phyloP scores from a whole-genome alignment of 2,797 vertebrate species.

The Ctenosaura bakeri region DNA sequence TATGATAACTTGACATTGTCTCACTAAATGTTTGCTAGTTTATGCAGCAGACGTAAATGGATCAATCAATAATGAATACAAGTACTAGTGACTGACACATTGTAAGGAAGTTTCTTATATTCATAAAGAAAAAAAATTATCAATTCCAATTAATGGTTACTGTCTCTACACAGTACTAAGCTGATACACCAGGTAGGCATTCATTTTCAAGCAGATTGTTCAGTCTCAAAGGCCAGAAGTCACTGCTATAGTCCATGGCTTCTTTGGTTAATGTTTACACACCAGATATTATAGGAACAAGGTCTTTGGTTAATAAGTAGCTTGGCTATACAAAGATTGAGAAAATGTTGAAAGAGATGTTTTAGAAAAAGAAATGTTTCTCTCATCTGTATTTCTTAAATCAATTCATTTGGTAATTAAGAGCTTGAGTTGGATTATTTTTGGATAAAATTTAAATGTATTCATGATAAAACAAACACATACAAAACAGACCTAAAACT shows the following conservation, averaged over 20 bases:
- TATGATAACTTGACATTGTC: too few relatives aligned
- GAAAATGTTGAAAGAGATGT: slow-evolving; percentile 21
- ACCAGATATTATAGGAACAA: slow-evolving; percentile 43
- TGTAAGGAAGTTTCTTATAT: background rate
- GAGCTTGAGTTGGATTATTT: slow-evolving; percentile 25
- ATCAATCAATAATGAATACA: background rate
- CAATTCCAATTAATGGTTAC: background rate
- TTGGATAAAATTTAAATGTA: too few relatives aligned
- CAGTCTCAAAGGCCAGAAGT: slow-evolving; percentile 42
- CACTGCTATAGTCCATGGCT: slow-evolving; percentile 5
- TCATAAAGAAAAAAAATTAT: background rate
- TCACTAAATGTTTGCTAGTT: background rate
- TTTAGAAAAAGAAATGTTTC: background rate
- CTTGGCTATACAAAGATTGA: background rate
- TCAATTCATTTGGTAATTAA: slow-evolving; percentile 33
- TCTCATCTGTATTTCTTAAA: slow-evolving; percentile 29
- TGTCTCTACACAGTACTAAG: background rate
- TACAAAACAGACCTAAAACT: too few relatives aligned
- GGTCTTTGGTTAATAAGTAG: slow-evolving; percentile 62
- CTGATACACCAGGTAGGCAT: background rate
- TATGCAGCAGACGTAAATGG: background rate
- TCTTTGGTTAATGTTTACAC: slow-evolving; percentile 65
- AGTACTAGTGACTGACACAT: background rate
- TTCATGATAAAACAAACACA: too few relatives aligned
- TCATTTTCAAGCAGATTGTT: background rate